A percentile compares a stretch with the other conserved stretches of the same genome.
These are phyloP conservation scores for Leptodactylus fallax DNA, from an alignment of 2,797 vertebrate species.

Conservation along the genomic window DNA sequence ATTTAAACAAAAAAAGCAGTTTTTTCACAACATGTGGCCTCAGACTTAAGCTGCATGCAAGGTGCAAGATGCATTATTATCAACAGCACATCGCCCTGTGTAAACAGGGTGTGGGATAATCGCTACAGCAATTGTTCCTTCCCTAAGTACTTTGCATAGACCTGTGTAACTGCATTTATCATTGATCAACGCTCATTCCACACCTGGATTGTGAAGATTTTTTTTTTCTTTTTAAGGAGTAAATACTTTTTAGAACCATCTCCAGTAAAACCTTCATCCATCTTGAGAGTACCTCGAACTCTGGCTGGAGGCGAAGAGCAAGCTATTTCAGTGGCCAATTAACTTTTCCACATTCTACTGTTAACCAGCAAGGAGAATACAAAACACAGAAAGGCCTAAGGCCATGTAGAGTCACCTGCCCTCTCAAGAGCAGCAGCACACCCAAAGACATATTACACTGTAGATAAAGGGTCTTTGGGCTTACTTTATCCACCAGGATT, in stretches of 20 bases:
- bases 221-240: not conserved
- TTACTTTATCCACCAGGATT: not conserved
- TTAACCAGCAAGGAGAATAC: not conserved
- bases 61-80: no score
- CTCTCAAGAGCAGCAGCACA: not conserved
- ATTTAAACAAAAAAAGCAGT: no score
- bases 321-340: not conserved
- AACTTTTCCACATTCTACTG: constrained; percentile 29
- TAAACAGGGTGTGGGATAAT: no score
- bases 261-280: constrained; percentile 12
- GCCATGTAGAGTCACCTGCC: not conserved
- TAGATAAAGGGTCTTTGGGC: not conserved
- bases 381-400: not conserved
- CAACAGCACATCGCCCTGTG: no score
- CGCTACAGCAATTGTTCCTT: no score
- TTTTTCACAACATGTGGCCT: no score
- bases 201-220: no score
- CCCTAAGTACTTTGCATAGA: no score
- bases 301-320: not conserved
- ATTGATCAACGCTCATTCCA: no score
- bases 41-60: no score
- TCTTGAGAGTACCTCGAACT: not conserved
- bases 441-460: not conserved
- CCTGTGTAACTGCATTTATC: no score
- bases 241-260: not conserved